Conservation (phyloP, 2,797 vertebrate genomes). For the Anabas testudineus region DNA sequence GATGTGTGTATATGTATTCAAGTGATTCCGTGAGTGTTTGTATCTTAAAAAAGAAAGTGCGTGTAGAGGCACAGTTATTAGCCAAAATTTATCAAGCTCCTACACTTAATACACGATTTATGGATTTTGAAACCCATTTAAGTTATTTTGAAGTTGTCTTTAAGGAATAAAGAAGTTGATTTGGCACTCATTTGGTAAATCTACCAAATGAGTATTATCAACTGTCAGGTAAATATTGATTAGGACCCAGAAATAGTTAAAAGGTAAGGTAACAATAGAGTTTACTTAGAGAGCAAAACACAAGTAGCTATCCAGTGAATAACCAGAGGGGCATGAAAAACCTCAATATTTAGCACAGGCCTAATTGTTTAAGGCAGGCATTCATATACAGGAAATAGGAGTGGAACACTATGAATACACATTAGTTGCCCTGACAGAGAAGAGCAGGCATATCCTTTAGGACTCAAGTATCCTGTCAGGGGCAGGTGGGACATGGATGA, state of each 20-base stretch:
- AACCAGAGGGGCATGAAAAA: too few relatives aligned
- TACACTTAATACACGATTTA: not conserved
- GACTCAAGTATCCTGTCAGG: not conserved
- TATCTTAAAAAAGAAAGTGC: not conserved
- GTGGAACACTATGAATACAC: not conserved
- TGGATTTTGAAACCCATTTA: not conserved
- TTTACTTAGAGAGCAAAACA: too few relatives aligned
- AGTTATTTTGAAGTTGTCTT: not conserved
- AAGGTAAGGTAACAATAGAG: not conserved
- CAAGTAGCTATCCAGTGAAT: too few relatives aligned
- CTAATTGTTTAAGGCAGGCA: too few relatives aligned
- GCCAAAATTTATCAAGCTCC: constrained; percentile 1
- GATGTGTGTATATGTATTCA: not conserved
- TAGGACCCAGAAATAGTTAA: not conserved
- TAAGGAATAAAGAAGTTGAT: not conserved
- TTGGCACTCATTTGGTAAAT: not conserved
- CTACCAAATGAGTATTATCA: not conserved
- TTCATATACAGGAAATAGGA: not conserved
- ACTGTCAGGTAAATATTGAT: not conserved
- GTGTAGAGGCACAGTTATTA: not conserved
- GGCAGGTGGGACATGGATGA: not conserved
- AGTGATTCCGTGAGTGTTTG: constrained; percentile 1
- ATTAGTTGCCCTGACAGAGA: not conserved
- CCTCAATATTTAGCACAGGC: too few relatives aligned
- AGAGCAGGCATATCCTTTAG: not conserved